Conservation (phyloP, 2,888 invertebrate species). For the Coenonympha glycerion region DNA sequence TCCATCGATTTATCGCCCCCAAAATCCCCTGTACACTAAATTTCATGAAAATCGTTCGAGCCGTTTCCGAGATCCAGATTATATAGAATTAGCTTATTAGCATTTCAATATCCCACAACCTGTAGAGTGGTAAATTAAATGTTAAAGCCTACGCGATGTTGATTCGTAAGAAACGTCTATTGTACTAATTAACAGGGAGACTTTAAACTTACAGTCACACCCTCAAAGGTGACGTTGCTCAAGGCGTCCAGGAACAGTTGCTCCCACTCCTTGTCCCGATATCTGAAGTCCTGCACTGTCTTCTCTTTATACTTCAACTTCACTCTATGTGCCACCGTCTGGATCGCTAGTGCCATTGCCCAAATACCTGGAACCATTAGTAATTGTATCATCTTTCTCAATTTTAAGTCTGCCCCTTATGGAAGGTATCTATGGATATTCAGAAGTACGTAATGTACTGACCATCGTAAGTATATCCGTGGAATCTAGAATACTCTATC, state of each 20-base stretch:
- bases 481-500: constrained; percentile 92
- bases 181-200: not conserved
- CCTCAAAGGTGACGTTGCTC: constrained; percentile 94
- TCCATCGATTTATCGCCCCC: too few relatives aligned
- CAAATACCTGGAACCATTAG: constrained; percentile 81
- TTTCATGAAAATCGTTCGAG: too few relatives aligned
- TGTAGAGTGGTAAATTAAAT: too few relatives aligned
- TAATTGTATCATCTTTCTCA: not conserved
- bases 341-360: constrained; percentile 97
- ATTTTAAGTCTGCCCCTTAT: not conserved
- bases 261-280: constrained; percentile 92
- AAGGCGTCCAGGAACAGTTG: constrained; percentile 89
- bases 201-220: constrained; percentile 81
- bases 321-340: constrained; percentile 88
- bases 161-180: too few relatives aligned
- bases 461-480: constrained; percentile 99
- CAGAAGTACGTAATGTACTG: constrained; percentile 12
- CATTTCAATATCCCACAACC: too few relatives aligned
- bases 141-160: too few relatives aligned
- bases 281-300: constrained; percentile 87
- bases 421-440: not conserved
- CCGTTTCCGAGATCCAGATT: too few relatives aligned
- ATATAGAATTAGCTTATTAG: too few relatives aligned
- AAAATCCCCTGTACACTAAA: too few relatives aligned
- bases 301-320: constrained; percentile 82